Conservation (phyloP, 2,797 vertebrate species). For the Harpagifer antarcticus region DNA sequence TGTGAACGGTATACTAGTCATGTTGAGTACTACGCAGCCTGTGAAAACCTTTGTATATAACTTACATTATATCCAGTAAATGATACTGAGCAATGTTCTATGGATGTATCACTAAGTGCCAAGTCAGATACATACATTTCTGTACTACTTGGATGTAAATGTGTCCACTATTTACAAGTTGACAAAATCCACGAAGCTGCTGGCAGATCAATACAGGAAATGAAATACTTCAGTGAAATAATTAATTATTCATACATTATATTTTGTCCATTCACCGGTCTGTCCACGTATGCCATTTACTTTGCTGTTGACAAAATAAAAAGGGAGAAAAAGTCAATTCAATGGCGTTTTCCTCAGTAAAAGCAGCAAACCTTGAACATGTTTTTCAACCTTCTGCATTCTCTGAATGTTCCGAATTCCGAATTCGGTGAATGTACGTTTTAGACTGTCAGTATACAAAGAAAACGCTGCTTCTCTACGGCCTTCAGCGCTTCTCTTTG, state of each 20-base stretch:
- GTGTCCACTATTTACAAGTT: too few relatives aligned
- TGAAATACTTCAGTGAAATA: too few relatives aligned
- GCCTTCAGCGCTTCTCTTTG: slow-evolving; percentile 21
- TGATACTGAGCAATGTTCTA: too few relatives aligned
- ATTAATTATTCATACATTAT: too few relatives aligned
- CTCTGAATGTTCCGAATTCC: neutral
- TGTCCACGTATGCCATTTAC: neutral
- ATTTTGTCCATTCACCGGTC: too few relatives aligned
- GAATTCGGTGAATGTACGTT: too few relatives aligned
- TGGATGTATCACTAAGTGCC: too few relatives aligned
- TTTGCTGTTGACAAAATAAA: neutral
- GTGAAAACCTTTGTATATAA: neutral
- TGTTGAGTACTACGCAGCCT: neutral
- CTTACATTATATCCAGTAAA: too few relatives aligned
- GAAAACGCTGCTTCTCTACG: neutral
- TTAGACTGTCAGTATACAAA: neutral
- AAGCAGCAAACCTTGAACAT: slow-evolving; percentile 29
- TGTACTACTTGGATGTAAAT: too few relatives aligned
- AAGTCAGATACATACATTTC: too few relatives aligned
- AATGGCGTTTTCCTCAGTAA: neutral
- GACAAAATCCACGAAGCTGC: neutral
- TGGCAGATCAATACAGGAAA: neutral
- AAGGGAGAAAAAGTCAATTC: neutral
- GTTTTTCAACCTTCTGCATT: slow-evolving; percentile 7
- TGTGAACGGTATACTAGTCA: neutral